These are phyloP conservation scores for Fragum fragum DNA, from an alignment of 2,888 invertebrate genomes.

Conservation along the genomic window DNA sequence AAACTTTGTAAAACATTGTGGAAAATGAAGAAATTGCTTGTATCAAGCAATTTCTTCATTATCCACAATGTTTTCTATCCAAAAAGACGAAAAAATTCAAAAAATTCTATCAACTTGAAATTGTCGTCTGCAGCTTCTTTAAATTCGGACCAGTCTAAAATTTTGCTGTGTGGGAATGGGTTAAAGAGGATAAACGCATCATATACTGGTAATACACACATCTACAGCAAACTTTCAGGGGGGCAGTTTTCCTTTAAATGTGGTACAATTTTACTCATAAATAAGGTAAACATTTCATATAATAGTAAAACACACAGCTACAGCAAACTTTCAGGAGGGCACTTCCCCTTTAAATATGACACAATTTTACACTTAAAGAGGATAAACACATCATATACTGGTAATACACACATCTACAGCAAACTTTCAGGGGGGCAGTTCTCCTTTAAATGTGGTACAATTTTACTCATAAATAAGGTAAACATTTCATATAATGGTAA, in stretches of 20 bases:
- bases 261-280: constrained; percentile 83
- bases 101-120: no score
- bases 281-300: constrained; percentile 85
- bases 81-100: no score
- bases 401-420: constrained; percentile 88
- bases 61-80: no score
- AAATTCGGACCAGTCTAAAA: no score
- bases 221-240: constrained; percentile 87
- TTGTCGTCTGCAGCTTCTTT: no score
- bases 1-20: no score
- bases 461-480: constrained; percentile 80
- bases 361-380: constrained; percentile 74
- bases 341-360: constrained; percentile 76
- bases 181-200: constrained; percentile 84
- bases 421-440: constrained; percentile 89
- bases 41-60: no score
- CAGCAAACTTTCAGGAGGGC: constrained; percentile 89
- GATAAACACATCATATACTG: constrained; percentile 87
- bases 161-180: no score
- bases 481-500: constrained; percentile 87
- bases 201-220: constrained; percentile 88
- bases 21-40: no score
- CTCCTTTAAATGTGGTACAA: constrained; percentile 78
- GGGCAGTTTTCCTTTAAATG: constrained; percentile 88
- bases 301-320: constrained; percentile 88